Base-by-base conservation (phyloP, 2,888 invertebrate species). In the Agrenia bidenticulata region DNA sequence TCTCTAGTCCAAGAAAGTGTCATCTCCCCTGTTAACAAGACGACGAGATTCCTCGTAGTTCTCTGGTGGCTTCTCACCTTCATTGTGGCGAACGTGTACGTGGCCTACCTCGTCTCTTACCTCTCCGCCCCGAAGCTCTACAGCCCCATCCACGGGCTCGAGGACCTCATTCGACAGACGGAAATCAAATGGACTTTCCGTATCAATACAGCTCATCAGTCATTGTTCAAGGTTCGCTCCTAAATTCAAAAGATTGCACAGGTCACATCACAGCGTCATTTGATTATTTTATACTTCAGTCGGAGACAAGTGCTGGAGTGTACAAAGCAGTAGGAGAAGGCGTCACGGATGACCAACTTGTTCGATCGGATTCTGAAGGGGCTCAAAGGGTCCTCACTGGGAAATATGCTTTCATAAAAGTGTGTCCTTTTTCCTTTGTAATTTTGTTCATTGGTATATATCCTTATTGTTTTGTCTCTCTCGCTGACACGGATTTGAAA, bases 1-100 rank as follows among this genome's bases (percentile, higher is more conserved):
- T 73, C 76, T 19, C 62, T 76, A 32, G 70, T 76, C 9, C 76
- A 76, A 67, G 73, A 74, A 70, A 66, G 76, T 54, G 45, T 76
- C 1, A 58, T 58, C 9, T 72, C 74, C 2, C 76, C 74, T 0
- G 64, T 69, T 1, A 65, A 73, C 50, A 69, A 68, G 63, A 69
- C 69, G 13, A 70, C 74, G 2, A 60, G 71, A 37, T 75, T 76
- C 49, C 53, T 75, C 13, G 61, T 73, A 13, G 62, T 62, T 2
- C 63, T 76, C 23, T 76, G 76, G 76, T 73, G 73, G 72, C 61
- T 75, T 37, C 51, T 68, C 32, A 74, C 73, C 9, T 62, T 76
- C 1, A 61, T 72, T 19, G 49, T 76, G 27, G 71, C 76, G 17
- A 76, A 75, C 53, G 70, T 71, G n/a, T 76, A 76, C 57, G 63